phyloP scores from a whole-genome alignment of 1,140 invertebrate genomes.

The Drosophila grimshawi region DNA sequence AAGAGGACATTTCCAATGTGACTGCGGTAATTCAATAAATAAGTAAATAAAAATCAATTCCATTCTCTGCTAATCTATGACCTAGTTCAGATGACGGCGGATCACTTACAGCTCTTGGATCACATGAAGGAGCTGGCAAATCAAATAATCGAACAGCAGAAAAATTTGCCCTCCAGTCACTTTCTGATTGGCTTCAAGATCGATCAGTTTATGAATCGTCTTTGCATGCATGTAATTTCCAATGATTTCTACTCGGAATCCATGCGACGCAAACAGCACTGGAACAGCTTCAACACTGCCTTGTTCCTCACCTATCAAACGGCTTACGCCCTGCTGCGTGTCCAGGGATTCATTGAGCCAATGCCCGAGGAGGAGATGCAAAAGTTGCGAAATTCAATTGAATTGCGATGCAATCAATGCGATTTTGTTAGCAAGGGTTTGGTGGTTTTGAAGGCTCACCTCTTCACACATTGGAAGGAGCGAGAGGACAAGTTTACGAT shows the following conservation, averaged over 20 bases:
- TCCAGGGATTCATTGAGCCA: slow-evolving; percentile 48
- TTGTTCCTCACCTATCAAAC: slow-evolving; percentile 55
- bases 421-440: slow-evolving; percentile 38
- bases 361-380: slow-evolving; percentile 24
- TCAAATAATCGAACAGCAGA: slow-evolving; percentile 53
- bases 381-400: background rate
- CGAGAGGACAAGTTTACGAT: slow-evolving; percentile 23
- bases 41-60: background rate
- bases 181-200: slow-evolving; percentile 66
- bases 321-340: slow-evolving; percentile 34
- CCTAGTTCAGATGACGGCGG: slow-evolving; percentile 32
- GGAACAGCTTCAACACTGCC: slow-evolving; percentile 68
- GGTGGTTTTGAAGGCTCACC: slow-evolving; percentile 45
- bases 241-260: slow-evolving; percentile 58
- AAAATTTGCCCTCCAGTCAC: slow-evolving; percentile 31
- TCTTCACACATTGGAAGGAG: slow-evolving; percentile 55
- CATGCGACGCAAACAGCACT: slow-evolving; percentile 43
- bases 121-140: slow-evolving; percentile 65
- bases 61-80: background rate
- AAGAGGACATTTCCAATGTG: slow-evolving; percentile 44
- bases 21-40: slow-evolving; percentile 24
- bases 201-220: slow-evolving; percentile 42
- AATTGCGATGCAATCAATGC: slow-evolving; percentile 58
- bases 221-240: slow-evolving; percentile 63
- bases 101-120: slow-evolving; percentile 59